Conservation (phyloP, 1,140 invertebrate species). For the Probaryconus sp. region DNA sequence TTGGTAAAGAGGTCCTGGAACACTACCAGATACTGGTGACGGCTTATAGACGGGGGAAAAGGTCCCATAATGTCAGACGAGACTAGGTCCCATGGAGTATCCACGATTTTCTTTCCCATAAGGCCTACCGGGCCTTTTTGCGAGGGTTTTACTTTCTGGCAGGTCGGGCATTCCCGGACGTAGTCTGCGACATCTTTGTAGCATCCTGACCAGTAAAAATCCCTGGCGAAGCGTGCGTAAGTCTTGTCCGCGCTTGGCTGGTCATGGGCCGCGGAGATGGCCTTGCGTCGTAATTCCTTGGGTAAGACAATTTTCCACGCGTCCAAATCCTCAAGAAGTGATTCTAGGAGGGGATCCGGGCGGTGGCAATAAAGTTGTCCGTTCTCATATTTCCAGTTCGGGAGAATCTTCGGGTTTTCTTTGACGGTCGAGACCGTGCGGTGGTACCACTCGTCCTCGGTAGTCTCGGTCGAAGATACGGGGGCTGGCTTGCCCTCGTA, state of each 20-base stretch:
- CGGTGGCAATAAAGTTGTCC: background rate
- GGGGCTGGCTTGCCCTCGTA: conserved; percentile 6
- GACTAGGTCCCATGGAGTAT: conserved; percentile 23
- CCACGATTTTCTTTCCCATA: background rate
- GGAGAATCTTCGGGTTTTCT: background rate
- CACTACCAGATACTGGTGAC: conserved; percentile 19
- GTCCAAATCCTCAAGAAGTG: background rate
- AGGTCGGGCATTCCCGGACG: too few relatives aligned
- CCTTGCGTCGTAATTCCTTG: background rate
- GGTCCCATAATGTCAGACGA: conserved; percentile 64
- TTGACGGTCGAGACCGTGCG: background rate
- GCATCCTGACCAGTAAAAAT: conserved; percentile 14
- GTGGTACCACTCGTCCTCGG: conserved; percentile 16
- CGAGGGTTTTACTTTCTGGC: background rate
- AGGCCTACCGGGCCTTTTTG: background rate
- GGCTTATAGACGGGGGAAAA: conserved; percentile 18
- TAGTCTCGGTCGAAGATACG: background rate
- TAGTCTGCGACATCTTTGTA: background rate
- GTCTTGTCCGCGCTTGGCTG: conserved; percentile 10
- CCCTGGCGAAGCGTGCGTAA: background rate
- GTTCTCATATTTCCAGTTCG: conserved; percentile 6
- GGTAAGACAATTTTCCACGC: conserved; percentile 14
- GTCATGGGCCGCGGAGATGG: background rate
- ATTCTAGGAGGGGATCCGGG: background rate
- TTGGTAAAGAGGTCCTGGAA: conserved; percentile 34